Evolutionary conservation across 2,113 vertebrate genomes (phyloP).

Genomic region (Balaeniceps rex): DNA sequence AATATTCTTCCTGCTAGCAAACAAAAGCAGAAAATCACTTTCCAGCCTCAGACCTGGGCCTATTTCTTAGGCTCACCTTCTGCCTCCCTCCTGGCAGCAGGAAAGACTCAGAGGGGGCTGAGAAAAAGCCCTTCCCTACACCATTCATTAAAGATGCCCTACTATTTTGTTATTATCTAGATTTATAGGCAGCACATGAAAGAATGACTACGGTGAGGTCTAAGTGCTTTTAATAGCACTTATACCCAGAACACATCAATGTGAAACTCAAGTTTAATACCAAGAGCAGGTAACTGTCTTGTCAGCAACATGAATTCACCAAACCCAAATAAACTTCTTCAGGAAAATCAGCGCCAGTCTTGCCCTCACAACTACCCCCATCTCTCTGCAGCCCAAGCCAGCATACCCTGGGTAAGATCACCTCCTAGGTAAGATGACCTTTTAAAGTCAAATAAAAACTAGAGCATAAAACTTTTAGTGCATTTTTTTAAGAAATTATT

Average conservation of each 20-base stretch:
- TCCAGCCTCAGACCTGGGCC: neutral
- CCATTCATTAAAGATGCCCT: neutral
- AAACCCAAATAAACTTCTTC: neutral
- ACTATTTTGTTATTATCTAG: neutral
- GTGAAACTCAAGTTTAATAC: neutral
- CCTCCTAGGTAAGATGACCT: neutral
- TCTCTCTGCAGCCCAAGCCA: neutral
- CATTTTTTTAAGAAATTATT: neutral
- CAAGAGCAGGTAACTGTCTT: neutral
- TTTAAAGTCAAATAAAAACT: neutral
- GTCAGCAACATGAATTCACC: neutral
- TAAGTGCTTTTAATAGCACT: neutral
- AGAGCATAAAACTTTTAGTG: neutral
- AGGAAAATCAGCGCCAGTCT: neutral
- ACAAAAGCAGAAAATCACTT: neutral
- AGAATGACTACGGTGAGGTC: neutral
- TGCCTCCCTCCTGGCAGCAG: neutral
- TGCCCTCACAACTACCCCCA: neutral
- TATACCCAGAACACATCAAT: neutral
- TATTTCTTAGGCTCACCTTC: neutral
- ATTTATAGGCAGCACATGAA: neutral
- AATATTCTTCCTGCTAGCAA: neutral
- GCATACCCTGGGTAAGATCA: neutral
- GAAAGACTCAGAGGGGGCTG: neutral
- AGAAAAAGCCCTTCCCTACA: neutral